Conservation (phyloP, 2,797 vertebrate genomes). For the Staurois parvus region DNA sequence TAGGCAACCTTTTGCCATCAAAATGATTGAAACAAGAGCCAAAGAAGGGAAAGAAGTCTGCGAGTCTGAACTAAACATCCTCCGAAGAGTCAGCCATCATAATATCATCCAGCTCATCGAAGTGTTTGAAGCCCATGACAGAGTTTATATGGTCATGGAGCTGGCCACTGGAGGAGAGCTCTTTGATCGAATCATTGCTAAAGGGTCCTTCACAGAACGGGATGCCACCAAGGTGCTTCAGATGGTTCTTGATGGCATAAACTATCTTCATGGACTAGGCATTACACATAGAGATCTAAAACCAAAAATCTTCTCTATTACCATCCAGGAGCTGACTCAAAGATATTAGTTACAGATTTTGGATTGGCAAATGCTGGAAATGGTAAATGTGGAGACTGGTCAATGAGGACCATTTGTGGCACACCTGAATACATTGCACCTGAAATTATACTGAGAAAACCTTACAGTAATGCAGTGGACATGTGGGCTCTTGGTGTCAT, state of each 20-base stretch:
- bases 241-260: conserved; percentile 96
- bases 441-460: conserved; percentile 95
- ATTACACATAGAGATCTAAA: conserved; percentile 97
- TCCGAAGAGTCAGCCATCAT: conserved; percentile 91
- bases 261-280: conserved; percentile 92
- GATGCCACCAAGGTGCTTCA: conserved; percentile 95
- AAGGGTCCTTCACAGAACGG: conserved; percentile 95
- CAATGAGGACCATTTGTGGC: conserved; percentile 98
- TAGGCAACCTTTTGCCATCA: conserved; percentile 96
- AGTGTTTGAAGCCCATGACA: conserved; percentile 95
- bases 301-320: conserved; percentile 97
- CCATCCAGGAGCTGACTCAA: conserved; percentile 94
- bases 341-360: conserved; percentile 98
- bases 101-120: conserved; percentile 98
- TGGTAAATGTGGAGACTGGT: conserved; percentile 91
- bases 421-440: conserved; percentile 98
- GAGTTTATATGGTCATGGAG: conserved; percentile 99
- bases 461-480: conserved; percentile 96
- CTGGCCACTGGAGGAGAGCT: conserved; percentile 95
- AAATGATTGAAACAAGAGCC: conserved; percentile 97
- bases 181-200: conserved; percentile 95
- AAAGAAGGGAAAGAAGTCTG: conserved; percentile 95
- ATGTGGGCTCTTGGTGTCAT: conserved; percentile 99
- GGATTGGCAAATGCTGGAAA: conserved; percentile 95
- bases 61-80: conserved; percentile 93